Conservation (phyloP, 1,140 invertebrate species). For the Calephelis nemesis region DNA sequence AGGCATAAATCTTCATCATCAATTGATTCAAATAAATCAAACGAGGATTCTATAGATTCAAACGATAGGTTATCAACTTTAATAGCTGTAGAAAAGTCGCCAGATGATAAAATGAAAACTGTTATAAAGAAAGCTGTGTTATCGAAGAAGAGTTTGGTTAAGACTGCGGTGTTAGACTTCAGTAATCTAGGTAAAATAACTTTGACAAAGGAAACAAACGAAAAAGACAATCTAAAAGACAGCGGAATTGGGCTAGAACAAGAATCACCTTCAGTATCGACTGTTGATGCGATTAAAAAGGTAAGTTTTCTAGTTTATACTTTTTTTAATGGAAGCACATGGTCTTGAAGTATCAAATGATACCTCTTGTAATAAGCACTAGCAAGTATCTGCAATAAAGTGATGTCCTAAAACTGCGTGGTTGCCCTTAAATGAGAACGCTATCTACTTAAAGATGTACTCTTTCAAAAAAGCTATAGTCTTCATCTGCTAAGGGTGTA, state of each 20-base stretch:
- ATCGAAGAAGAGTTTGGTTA: conserved; percentile 63
- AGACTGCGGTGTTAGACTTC: conserved; percentile 66
- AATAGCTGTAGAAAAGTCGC: conserved; percentile 67
- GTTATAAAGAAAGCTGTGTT: conserved; percentile 69
- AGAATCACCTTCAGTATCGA: conserved; percentile 48
- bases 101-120: conserved; percentile 70
- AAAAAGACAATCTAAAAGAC: conserved; percentile 64
- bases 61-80: conserved; percentile 67
- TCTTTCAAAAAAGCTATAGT: no score
- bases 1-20: conserved; percentile 81
- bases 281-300: conserved; percentile 59
- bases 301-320: conserved; percentile 33
- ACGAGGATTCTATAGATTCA: conserved; percentile 67
- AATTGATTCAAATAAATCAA: conserved; percentile 67
- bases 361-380: no score
- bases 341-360: no score
- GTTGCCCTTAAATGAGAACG: background rate
- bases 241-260: conserved; percentile 68
- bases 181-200: conserved; percentile 57
- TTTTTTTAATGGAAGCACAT: conserved; percentile 12
- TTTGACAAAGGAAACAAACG: conserved; percentile 53
- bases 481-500: no score
- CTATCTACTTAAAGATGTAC: no score
- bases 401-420: background rate
- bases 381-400: no score